Evolutionary conservation across 2,888 invertebrate genomes (phyloP).

Genomic region (Drosophila nr. fundita): DNA sequence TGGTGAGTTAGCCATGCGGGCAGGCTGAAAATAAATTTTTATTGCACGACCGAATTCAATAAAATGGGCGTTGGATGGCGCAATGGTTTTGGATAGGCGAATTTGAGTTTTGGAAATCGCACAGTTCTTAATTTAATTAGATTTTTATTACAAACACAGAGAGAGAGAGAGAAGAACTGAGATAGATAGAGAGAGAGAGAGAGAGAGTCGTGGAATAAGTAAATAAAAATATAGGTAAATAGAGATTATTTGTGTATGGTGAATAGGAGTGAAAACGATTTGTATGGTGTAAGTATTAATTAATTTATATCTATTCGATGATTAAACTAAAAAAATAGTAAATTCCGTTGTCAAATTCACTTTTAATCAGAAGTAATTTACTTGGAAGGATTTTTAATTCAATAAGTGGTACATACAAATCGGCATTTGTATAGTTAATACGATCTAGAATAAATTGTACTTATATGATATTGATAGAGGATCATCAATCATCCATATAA

Average conservation of each 20-base stretch:
- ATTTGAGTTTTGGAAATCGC: conserved; percentile 11
- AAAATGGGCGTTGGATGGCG: conserved; percentile 33
- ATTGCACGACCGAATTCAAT: conserved; percentile 72
- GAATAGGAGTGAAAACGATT: not conserved
- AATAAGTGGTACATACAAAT: not conserved
- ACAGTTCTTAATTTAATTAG: conserved; percentile 59
- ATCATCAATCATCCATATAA: not conserved
- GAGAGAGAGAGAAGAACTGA: not conserved
- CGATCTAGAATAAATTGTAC: not conserved
- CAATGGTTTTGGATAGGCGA: conserved; percentile 15
- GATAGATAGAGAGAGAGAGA: not conserved
- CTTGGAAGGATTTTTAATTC: not conserved
- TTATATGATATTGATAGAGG: not conserved
- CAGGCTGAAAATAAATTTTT: conserved; percentile 65
- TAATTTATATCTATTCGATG: not conserved
- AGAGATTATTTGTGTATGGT: not conserved
- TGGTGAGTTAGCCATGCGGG: conserved; percentile 10
- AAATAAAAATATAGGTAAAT: not conserved
- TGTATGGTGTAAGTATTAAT: not conserved
- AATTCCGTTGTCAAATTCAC: not conserved
- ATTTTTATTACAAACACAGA: conserved; percentile 15
- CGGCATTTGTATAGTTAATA: not conserved
- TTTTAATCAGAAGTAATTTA: not conserved
- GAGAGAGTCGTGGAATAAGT: not conserved
- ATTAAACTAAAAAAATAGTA: not conserved